Evolutionary conservation across 2,888 invertebrate species (phyloP).

Genomic region (Campaea margaritaria): DNA sequence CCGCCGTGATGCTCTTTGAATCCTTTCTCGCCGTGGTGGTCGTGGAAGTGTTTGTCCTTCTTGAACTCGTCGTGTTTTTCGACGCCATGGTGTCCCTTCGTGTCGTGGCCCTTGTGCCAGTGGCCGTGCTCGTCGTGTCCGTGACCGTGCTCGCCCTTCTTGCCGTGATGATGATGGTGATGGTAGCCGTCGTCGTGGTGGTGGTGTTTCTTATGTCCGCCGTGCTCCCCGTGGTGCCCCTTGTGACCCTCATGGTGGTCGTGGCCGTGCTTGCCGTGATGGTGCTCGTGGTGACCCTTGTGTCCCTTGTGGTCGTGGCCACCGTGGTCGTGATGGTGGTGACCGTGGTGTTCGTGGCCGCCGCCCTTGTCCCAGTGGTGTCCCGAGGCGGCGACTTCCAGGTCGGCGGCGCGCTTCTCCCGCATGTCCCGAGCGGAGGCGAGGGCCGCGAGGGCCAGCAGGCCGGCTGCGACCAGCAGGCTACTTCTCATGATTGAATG

Average conservation of each 20-base stretch:
- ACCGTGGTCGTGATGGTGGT: constrained; percentile 87
- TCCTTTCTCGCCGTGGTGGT: constrained; percentile 92
- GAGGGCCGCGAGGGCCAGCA: constrained; percentile 79
- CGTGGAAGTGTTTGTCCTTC: constrained; percentile 94
- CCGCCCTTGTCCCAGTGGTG: constrained; percentile 81
- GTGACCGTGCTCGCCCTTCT: constrained; percentile 87
- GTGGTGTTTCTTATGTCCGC: constrained; percentile 87
- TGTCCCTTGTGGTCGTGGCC: constrained; percentile 88
- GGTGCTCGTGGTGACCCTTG: constrained; percentile 87
- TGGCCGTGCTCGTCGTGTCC: constrained; percentile 85
- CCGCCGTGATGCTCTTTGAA: constrained; percentile 91
- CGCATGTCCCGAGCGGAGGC: constrained; percentile 80
- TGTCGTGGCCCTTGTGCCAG: constrained; percentile 93
- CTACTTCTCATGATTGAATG: constrained; percentile 69
- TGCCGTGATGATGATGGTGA: constrained; percentile 86
- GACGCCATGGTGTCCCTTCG: constrained; percentile 92
- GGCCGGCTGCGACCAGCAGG: constrained; percentile 68
- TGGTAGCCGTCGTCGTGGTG: constrained; percentile 88
- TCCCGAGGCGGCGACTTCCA: constrained; percentile 81
- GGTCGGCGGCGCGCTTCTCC: constrained; percentile 78
- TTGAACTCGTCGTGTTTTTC: constrained; percentile 93
- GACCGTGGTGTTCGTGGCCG: constrained; percentile 87
- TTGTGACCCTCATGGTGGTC: constrained; percentile 88
- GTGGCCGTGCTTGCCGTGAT: constrained; percentile 89
- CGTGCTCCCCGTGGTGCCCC: constrained; percentile 86